Conservation (phyloP, 2,113 vertebrate species). For the Stomatorhinus ivindoensis region DNA sequence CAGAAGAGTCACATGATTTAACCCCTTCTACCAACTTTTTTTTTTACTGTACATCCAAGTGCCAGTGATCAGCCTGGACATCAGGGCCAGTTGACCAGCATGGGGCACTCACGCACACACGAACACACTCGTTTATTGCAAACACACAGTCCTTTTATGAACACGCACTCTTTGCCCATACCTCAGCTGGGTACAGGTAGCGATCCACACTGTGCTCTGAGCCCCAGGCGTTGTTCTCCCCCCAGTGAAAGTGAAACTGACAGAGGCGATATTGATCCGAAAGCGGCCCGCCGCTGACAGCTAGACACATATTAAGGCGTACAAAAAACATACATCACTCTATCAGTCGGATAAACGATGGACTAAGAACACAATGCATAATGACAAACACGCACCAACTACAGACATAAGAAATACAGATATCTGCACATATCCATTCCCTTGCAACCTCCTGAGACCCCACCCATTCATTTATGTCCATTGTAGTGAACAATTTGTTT, state of each 20-base stretch:
- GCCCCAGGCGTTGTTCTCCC: constrained; percentile 84
- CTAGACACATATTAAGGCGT: constrained; percentile 44
- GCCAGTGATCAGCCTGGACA: not conserved
- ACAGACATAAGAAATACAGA: not conserved
- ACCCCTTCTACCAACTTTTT: not conserved
- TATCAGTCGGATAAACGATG: not conserved
- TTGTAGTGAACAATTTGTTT: too few species aligned
- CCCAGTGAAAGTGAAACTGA: constrained; percentile 99
- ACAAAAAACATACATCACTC: not conserved
- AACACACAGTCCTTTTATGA: not conserved
- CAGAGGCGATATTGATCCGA: constrained; percentile 79
- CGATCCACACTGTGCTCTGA: constrained; percentile 91
- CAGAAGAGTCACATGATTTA: not conserved
- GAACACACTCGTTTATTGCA: not conserved
- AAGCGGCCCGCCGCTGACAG: constrained; percentile 80
- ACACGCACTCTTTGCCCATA: constrained; percentile 33
- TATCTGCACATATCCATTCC: not conserved
- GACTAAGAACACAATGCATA: not conserved
- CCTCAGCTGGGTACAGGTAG: constrained; percentile 86
- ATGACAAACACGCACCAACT: not conserved
- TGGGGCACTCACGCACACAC: not conserved
- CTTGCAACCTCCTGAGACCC: too few species aligned
- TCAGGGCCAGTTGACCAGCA: not conserved
- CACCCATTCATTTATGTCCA: too few species aligned
- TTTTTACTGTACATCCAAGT: not conserved